Conservation (phyloP, 1,140 invertebrate species). For the Leucophenga varia region DNA sequence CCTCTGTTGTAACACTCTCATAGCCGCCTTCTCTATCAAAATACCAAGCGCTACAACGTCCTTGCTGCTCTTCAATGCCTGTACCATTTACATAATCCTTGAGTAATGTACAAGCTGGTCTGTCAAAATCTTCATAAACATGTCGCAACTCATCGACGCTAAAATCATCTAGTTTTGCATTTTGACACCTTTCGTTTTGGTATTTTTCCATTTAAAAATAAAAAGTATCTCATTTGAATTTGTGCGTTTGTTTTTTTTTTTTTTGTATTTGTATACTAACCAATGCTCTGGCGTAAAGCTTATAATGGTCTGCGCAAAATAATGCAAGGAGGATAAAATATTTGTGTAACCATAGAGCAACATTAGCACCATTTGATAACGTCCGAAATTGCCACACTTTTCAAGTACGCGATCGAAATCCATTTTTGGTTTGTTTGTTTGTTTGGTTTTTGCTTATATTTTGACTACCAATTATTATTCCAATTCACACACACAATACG, state of each 20-base stretch:
- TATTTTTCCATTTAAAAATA: too few species aligned
- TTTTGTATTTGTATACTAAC: too few species aligned
- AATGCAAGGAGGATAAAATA: constrained; percentile 59
- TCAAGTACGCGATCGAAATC: constrained; percentile 61
- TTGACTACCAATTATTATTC: too few species aligned
- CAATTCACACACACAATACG: too few species aligned
- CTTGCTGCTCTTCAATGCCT: constrained; percentile 9
- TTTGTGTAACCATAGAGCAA: constrained; percentile 61
- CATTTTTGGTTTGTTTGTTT: too few species aligned
- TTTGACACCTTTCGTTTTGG: too few species aligned
- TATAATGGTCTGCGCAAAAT: constrained; percentile 62
- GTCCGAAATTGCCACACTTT: constrained; percentile 63
- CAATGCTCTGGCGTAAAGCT: constrained; percentile 57
- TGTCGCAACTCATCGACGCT: constrained; percentile 3
- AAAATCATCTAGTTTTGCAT: constrained; percentile 10
- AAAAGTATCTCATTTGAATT: too few species aligned
- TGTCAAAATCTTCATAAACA: constrained; percentile 4
- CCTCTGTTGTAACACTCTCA: constrained; percentile 43
- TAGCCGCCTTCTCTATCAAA: constrained; percentile 55
- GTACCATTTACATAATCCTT: not conserved
- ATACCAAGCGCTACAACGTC: constrained; percentile 52
- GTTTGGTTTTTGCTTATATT: too few species aligned
- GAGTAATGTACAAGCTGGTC: constrained; percentile 12
- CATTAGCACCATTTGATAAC: constrained; percentile 62
- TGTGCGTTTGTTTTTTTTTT: too few species aligned